Percentiles rank a stretch among this genome's conserved stretches.
These are phyloP conservation scores for Drosophila percnosoma DNA, from an alignment of 2,888 invertebrate genomes.

Conservation along the genomic window DNA sequence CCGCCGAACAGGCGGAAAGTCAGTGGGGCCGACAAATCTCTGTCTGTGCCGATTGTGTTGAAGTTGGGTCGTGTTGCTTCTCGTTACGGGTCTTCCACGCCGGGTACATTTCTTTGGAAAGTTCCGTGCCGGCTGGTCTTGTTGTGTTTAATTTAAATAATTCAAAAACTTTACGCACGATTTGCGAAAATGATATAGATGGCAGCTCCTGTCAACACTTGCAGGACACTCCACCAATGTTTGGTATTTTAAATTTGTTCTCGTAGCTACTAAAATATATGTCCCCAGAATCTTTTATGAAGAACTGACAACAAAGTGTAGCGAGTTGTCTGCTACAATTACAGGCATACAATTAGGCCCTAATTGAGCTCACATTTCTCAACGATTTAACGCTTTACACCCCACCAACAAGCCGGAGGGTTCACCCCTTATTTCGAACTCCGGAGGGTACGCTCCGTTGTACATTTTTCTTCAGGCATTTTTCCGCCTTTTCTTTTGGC, in stretches of 20 bases:
- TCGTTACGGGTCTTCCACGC: constrained; percentile 11
- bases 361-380: constrained; percentile 60
- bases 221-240: constrained; percentile 19
- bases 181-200: constrained; percentile 50
- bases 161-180: constrained; percentile 62
- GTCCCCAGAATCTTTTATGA: constrained; percentile 11
- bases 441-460: neutral
- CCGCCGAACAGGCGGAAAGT: constrained; percentile 12
- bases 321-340: constrained; percentile 56
- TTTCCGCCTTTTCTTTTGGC: constrained; percentile 29
- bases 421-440: constrained; percentile 23
- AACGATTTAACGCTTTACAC: constrained; percentile 26
- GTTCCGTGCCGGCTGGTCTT: constrained; percentile 3
- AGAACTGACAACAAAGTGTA: constrained; percentile 7
- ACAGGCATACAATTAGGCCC: constrained; percentile 55
- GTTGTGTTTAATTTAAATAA: constrained; percentile 30
- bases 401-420: neutral
- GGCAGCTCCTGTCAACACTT: constrained; percentile 37
- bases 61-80: constrained; percentile 1
- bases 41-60: constrained; percentile 12
- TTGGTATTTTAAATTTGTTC: constrained; percentile 37
- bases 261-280: constrained; percentile 17
- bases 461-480: constrained; percentile 25
- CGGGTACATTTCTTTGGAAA: constrained; percentile 6
- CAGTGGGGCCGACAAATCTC: constrained; percentile 40